Evolutionary conservation across 2,797 vertebrate species (phyloP).

Genomic region (Alcedo quadribrachys): DNA sequence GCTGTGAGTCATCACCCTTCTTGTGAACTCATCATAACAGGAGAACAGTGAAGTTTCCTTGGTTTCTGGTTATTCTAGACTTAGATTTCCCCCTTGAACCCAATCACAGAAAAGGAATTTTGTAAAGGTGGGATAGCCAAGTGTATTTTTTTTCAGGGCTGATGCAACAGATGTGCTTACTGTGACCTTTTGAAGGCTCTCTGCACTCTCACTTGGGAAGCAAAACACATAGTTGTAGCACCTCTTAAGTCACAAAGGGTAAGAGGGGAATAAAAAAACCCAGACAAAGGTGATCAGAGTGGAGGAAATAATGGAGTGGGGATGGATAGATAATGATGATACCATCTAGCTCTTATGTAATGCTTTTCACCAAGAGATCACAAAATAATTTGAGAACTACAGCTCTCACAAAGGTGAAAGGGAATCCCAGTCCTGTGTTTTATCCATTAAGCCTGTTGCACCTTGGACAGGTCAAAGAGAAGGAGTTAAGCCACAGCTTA

Average conservation of each 20-base stretch:
- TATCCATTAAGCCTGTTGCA: neutral
- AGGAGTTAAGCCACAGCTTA: neutral
- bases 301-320: neutral
- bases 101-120: neutral
- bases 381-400: neutral
- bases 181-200: neutral
- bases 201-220: neutral
- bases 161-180: neutral
- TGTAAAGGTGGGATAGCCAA: neutral
- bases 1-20: conserved; percentile 16
- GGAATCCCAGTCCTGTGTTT: neutral
- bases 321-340: neutral
- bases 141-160: neutral
- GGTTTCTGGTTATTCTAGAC: neutral
- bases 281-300: neutral
- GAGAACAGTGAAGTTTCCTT: neutral
- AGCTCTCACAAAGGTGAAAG: neutral
- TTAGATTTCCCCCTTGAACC: neutral
- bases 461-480: neutral
- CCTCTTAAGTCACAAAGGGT: neutral
- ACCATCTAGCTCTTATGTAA: neutral
- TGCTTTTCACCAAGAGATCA: neutral
- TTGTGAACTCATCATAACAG: neutral
- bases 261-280: neutral
- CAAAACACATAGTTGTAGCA: neutral